phyloP scores from a whole-genome alignment of 2,797 vertebrate species.

The Lutjanus argentimaculatus region DNA sequence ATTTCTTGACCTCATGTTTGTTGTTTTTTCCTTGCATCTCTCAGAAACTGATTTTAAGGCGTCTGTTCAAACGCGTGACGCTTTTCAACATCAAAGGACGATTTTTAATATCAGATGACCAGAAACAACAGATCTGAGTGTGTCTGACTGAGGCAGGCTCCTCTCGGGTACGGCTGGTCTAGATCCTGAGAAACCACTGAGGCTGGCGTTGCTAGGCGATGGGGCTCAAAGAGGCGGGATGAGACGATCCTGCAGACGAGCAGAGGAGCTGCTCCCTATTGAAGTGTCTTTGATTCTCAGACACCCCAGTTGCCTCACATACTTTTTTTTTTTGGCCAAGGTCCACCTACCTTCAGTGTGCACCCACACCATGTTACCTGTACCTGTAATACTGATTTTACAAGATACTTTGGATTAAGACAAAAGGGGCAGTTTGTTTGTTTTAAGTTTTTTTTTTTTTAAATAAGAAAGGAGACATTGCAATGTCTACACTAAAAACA shows the following conservation, averaged over 20 bases:
- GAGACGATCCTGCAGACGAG: slow-evolving; percentile 36
- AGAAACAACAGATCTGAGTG: slow-evolving; percentile 41
- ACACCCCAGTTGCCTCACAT: neutral
- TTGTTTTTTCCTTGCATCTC: neutral
- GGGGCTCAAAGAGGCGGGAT: slow-evolving; percentile 49
- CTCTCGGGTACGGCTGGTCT: slow-evolving; percentile 23
- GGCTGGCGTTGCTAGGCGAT: slow-evolving; percentile 71
- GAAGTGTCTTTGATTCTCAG: slow-evolving; percentile 34
- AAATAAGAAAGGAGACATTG: no score
- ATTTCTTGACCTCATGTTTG: neutral
- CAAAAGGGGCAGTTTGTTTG: no score
- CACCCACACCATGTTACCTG: neutral
- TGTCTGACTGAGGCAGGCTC: slow-evolving; percentile 26
- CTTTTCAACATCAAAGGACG: slow-evolving; percentile 32
- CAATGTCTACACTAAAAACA: no score
- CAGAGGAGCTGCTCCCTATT: slow-evolving; percentile 16
- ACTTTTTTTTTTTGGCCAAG: neutral
- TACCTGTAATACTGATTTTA: neutral
- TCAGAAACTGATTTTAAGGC: neutral
- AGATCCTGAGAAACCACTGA: slow-evolving; percentile 23
- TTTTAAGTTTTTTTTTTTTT: no score
- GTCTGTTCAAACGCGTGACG: neutral
- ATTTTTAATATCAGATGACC: slow-evolving; percentile 34
- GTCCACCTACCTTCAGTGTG: neutral
- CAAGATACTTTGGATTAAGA: neutral